Evolutionary conservation across 2,113 vertebrate species (phyloP).

Genomic region (Rhinichthys klamathensis): DNA sequence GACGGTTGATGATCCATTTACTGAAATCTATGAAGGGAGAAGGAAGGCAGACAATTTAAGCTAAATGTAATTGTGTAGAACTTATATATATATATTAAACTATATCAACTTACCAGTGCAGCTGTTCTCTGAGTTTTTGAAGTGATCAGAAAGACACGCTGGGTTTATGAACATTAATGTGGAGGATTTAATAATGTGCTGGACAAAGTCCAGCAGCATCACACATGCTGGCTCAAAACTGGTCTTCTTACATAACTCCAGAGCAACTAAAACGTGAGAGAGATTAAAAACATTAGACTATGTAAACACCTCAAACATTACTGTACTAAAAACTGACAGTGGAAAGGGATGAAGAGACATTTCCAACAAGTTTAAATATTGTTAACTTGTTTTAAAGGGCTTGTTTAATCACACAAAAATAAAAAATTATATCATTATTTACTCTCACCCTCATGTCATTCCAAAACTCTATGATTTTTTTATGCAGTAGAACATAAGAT

Average conservation of each 20-base stretch:
- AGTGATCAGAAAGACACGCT: conserved; percentile 77
- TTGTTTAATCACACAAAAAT: neutral
- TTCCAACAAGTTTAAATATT: neutral
- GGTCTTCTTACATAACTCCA: conserved; percentile 91
- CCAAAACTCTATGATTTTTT: neutral
- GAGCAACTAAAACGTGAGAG: conserved; percentile 79
- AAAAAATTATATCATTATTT: neutral
- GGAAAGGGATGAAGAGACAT: neutral
- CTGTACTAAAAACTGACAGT: neutral
- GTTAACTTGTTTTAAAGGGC: neutral
- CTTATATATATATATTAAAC: neutral
- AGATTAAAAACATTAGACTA: neutral
- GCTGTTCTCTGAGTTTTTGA: conserved; percentile 75
- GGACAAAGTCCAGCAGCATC: conserved; percentile 97
- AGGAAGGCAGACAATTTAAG: neutral
- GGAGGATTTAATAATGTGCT: conserved; percentile 95
- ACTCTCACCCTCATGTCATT: neutral
- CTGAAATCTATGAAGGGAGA: conserved; percentile 84
- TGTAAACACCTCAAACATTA: neutral
- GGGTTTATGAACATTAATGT: conserved; percentile 93
- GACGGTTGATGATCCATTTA: conserved; percentile 90
- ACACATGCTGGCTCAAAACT: conserved; percentile 91
- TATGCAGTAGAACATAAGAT: too few relatives aligned
- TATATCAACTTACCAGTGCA: conserved; percentile 79
- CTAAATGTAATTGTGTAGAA: conserved; percentile 17